A percentile compares a stretch with the other conserved stretches of the same genome.
Evolutionary conservation across 2,888 invertebrate species (phyloP).

Genomic region (Eilema caniola): DNA sequence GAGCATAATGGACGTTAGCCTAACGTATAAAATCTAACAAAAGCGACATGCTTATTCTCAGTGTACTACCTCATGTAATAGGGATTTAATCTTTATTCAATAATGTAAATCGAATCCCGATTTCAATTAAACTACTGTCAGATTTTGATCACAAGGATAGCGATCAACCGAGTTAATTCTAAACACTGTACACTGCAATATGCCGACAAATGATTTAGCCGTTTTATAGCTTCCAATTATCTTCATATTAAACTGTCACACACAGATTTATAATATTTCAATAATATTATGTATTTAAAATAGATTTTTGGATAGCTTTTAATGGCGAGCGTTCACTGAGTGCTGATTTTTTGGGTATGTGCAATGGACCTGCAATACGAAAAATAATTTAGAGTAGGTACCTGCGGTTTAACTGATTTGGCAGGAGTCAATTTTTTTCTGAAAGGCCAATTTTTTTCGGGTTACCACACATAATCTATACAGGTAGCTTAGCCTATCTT

Average conservation of each 20-base stretch:
- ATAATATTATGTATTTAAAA: constrained; percentile 1
- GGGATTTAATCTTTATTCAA: constrained; percentile 3
- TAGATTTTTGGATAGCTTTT: not conserved
- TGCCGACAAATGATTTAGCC: not conserved
- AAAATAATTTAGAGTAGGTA: no score
- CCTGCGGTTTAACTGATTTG: no score
- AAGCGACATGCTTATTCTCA: not conserved
- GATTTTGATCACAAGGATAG: constrained; percentile 18
- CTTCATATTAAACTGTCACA: not conserved
- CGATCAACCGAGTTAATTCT: constrained; percentile 18
- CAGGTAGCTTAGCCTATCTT: no score
- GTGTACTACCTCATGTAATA: not conserved
- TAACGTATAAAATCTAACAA: no score
- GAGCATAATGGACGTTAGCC: no score
- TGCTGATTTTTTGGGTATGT: not conserved
- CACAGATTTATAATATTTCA: not conserved
- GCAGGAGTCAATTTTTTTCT: no score
- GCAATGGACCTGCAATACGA: no score
- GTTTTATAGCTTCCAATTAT: not conserved
- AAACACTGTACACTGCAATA: constrained; percentile 13
- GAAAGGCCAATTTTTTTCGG: no score
- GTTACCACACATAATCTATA: no score
- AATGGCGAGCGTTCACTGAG: not conserved
- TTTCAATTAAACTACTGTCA: constrained; percentile 45
- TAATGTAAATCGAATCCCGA: constrained; percentile 26